phyloP scores from a whole-genome alignment of 2,797 vertebrate species.

The Botia kubotai region DNA sequence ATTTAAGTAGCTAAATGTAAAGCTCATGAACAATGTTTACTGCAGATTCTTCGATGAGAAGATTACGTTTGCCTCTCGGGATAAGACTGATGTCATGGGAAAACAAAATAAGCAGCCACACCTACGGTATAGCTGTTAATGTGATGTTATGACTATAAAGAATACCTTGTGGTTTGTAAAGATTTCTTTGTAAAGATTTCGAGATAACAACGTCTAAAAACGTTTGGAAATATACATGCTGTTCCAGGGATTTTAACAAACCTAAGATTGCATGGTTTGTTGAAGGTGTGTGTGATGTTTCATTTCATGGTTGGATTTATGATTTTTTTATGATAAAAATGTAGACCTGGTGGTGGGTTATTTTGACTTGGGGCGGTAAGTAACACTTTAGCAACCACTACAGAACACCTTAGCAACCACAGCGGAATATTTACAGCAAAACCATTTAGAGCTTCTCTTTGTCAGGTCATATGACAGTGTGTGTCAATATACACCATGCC shows the following conservation, averaged over 20 bases:
- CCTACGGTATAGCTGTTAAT: constrained; percentile 14
- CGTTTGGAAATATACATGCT: neutral
- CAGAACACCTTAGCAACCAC: neutral
- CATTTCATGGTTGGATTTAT: no score
- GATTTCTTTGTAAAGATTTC: neutral
- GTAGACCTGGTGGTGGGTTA: neutral
- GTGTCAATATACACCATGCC: neutral
- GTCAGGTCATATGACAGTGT: neutral
- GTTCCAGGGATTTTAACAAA: neutral
- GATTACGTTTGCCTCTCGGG: constrained; percentile 27
- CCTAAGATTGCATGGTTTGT: no score
- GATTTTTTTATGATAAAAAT: no score
- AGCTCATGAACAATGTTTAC: constrained; percentile 11
- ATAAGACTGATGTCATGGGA: constrained; percentile 44
- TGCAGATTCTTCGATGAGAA: constrained; percentile 16
- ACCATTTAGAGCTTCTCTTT: neutral
- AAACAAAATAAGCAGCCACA: constrained; percentile 23
- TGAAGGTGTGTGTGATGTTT: no score
- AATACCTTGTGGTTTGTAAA: neutral
- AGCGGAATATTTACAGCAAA: neutral
- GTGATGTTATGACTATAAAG: neutral
- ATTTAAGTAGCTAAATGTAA: constrained; percentile 35
- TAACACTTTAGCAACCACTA: neutral
- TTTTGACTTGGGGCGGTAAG: neutral
- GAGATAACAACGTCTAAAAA: neutral